Evolutionary conservation across 2,113 vertebrate genomes (phyloP).

Genomic region (Gallinago undulata): DNA sequence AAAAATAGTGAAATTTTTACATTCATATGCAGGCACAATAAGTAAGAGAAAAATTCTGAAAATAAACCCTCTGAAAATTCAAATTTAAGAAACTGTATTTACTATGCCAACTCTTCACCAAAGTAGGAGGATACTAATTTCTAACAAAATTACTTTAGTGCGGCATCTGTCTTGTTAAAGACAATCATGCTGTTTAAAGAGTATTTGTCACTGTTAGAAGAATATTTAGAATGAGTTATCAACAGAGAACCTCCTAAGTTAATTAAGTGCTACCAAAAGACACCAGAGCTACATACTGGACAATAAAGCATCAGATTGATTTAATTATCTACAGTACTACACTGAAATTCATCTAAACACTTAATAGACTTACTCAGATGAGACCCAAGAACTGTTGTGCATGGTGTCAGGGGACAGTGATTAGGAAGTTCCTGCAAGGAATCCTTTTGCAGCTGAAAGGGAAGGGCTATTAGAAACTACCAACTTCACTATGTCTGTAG

Average conservation of each 20-base stretch:
- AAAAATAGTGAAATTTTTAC: background rate
- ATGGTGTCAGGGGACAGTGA: background rate
- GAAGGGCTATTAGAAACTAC: background rate
- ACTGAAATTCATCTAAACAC: background rate
- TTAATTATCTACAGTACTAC: background rate
- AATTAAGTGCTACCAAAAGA: background rate
- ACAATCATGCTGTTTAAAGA: background rate
- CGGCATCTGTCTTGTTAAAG: background rate
- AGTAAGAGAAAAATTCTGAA: background rate
- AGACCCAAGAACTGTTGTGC: background rate
- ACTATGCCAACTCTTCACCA: background rate
- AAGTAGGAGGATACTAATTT: background rate
- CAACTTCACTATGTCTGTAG: background rate
- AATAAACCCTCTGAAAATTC: background rate
- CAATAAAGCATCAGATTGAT: background rate
- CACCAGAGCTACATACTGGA: background rate
- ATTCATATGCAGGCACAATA: background rate
- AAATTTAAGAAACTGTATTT: background rate
- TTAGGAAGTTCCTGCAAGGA: background rate
- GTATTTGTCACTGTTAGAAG: background rate
- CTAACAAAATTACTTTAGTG: background rate
- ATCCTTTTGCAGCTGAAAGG: background rate
- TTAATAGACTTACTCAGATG: background rate
- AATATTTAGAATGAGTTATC: background rate
- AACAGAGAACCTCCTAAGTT: background rate